A percentile compares a stretch with the other conserved stretches of the same genome.
These are phyloP conservation scores for Lottia scabra DNA, from an alignment of 2,888 invertebrate genomes.

Conservation along the genomic window DNA sequence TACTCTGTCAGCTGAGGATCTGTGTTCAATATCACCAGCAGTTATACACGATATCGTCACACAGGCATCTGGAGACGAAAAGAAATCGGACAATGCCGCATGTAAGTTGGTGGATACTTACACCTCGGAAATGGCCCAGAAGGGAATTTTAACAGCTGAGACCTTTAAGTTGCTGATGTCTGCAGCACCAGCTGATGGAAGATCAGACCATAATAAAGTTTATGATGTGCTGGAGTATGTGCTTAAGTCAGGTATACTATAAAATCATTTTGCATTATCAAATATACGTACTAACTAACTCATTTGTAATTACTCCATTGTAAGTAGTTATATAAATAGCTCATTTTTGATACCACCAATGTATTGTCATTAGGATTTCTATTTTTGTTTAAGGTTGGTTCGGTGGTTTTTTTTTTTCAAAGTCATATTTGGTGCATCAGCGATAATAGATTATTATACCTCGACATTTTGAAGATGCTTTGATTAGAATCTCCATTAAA, in stretches of 20 bases:
- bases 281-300: no score
- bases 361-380: no score
- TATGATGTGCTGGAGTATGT: constrained; percentile 61
- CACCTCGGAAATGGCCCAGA: constrained; percentile 57
- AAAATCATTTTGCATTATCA: no score
- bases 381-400: no score
- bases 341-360: not conserved
- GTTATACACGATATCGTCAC: constrained; percentile 57
- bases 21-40: constrained; percentile 59
- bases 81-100: constrained; percentile 38
- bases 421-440: no score
- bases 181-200: constrained; percentile 53
- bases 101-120: constrained; percentile 60
- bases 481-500: no score
- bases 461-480: no score
- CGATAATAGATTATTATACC: no score
- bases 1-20: constrained; percentile 52
- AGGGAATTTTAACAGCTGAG: constrained; percentile 59
- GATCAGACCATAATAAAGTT: constrained; percentile 57
- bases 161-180: constrained; percentile 60
- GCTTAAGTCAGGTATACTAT: constrained; percentile 61
- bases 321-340: constrained; percentile 8
- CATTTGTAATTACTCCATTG: no score
- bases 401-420: no score
- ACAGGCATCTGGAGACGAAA: constrained; percentile 43